phyloP scores from a whole-genome alignment of 2,113 vertebrate species.

The Labeo rohita region DNA sequence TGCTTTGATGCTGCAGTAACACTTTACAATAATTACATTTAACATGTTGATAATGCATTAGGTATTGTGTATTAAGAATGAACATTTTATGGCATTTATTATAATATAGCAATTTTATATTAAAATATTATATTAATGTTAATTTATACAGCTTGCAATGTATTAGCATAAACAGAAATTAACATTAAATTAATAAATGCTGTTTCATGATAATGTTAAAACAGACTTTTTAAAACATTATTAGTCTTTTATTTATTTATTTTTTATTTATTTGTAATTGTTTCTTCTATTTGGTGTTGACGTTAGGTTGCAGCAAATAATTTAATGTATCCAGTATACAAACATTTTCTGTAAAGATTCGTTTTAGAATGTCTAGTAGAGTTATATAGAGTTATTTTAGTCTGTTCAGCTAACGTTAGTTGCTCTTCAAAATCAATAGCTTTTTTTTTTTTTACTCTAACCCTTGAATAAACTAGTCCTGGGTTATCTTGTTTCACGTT shows the following conservation, averaged over 20 bases:
- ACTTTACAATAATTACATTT: neutral
- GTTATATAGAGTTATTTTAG: neutral
- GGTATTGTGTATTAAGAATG: neutral
- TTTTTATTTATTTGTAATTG: neutral
- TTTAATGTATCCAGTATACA: neutral
- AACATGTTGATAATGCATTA: neutral
- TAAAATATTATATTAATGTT: neutral
- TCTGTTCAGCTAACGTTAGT: neutral
- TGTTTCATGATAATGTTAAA: neutral
- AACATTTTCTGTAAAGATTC: neutral
- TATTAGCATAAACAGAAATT: neutral
- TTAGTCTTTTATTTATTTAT: neutral
- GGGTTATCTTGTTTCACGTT: no score
- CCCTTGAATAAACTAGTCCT: no score
- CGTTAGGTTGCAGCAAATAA: neutral
- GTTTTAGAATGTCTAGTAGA: neutral
- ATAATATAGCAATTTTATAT: neutral
- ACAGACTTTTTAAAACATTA: no score
- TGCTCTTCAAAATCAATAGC: no score
- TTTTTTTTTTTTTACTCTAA: no score
- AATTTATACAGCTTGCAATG: neutral
- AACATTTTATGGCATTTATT: neutral
- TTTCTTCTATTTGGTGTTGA: neutral
- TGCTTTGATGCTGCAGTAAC: neutral
- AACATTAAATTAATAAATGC: neutral